These are phyloP conservation scores for Palythoa caribaeorum DNA, from an alignment of 92 coral and sea anemone genomes.

Conservation along the genomic window DNA sequence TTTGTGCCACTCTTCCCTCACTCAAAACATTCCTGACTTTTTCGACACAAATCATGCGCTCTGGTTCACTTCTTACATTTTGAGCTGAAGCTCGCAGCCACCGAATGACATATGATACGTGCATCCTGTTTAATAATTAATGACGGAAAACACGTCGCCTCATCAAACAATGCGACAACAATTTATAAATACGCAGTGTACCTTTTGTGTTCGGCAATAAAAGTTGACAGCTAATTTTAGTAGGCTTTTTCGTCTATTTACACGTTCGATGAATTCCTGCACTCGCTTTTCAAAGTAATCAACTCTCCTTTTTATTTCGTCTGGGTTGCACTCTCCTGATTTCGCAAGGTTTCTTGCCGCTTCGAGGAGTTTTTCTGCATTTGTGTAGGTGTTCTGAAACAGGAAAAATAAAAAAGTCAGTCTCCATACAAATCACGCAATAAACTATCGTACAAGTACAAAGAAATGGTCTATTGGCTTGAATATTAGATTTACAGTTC, in stretches of 20 bases:
- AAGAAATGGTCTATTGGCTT: constrained; percentile 21
- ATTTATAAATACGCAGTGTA: constrained; percentile 49
- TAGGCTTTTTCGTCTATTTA: constrained; percentile 89
- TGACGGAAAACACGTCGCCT: constrained; percentile 39
- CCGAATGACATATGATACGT: constrained; percentile 18
- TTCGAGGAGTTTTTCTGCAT: constrained; percentile 93
- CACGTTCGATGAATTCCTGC: constrained; percentile 93
- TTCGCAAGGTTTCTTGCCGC: constrained; percentile 94
- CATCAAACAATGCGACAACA: constrained; percentile 43
- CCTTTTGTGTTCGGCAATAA: constrained; percentile 97
- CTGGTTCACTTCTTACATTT: constrained; percentile 19
- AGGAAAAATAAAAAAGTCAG: constrained; percentile 42
- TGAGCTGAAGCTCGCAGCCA: constrained; percentile 36
- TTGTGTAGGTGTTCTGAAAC: constrained; percentile 98
- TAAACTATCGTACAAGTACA: background rate
- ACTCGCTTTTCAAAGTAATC: constrained; percentile 95
- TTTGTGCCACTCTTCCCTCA: constrained; percentile 7
- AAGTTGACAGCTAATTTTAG: constrained; percentile 97
- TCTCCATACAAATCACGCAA: constrained; percentile 24
- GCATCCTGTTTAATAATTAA: constrained; percentile 59
- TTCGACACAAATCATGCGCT: constrained; percentile 11
- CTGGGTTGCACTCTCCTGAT: constrained; percentile 94
- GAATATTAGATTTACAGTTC: constrained; percentile 16
- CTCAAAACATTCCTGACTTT: constrained; percentile 28
- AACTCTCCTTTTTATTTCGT: constrained; percentile 90